Evolutionary conservation across 2,797 vertebrate species (phyloP).

Genomic region (Trichosurus vulpecula): DNA sequence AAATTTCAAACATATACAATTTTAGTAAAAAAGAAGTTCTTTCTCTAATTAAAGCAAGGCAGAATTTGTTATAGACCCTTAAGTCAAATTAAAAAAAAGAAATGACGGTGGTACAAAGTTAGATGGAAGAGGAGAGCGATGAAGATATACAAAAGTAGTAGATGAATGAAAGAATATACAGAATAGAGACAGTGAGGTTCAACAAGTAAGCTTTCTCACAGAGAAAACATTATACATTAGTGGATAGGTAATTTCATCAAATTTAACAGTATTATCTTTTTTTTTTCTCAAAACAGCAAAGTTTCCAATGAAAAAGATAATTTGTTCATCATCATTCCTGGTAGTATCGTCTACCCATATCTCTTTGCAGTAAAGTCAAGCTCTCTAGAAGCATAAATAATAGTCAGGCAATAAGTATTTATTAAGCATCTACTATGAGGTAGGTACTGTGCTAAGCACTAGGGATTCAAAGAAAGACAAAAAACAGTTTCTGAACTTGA

Average conservation of each 20-base stretch:
- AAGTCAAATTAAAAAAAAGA: too few species aligned
- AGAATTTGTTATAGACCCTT: too few species aligned
- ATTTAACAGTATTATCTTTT: neutral
- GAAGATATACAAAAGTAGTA: too few species aligned
- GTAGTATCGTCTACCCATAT: neutral
- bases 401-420: neutral
- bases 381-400: neutral
- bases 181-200: too few species aligned
- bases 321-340: neutral
- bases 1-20: too few species aligned
- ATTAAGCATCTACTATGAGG: neutral
- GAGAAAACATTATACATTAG: neutral
- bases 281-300: neutral
- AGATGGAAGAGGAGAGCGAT: too few species aligned
- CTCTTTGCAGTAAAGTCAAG: neutral
- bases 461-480: neutral
- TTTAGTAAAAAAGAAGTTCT: too few species aligned
- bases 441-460: neutral
- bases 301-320: neutral
- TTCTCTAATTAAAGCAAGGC: too few species aligned
- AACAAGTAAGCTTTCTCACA: too few species aligned
- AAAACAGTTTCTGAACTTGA: neutral
- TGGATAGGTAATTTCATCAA: neutral
- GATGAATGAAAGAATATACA: too few species aligned
- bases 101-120: too few species aligned